Base-by-base conservation (phyloP, 2,797 vertebrate species). In the Channa striata region DNA sequence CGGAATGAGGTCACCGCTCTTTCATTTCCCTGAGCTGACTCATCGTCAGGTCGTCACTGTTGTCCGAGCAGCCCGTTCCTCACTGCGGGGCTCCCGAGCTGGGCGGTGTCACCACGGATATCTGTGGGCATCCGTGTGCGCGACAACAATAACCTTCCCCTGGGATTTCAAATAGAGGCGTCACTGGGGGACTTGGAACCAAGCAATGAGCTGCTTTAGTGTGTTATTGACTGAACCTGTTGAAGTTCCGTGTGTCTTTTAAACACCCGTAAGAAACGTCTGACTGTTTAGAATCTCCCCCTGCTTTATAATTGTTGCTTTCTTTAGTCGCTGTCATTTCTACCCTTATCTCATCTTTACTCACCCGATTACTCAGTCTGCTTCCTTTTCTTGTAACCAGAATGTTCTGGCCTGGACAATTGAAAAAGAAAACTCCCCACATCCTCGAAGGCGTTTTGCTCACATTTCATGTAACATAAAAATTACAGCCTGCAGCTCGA, bases 1-100 rank as follows among this genome's bases (percentile, higher is more conserved):
- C 72, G 76, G 74, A 91, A 88, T 84, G 85, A 89, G 89, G 89
- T 91, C 89, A 92, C 59, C 36, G 0, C 70, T 57, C 72, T 51
- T 78, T 71, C 78, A 68, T 78, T 86, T 84, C 80, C 80, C 12
- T 34, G n/a, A 68, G 74, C 80, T 89, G 89, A 91, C 74, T 91
- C 89, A 90, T 36, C 11, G 33, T 73, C 59, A 56, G 39, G 64
- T 79, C 82, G 64, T 81, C 73, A 49, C 57, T 59, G 79, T 63
- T 16, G 59, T 79, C 66, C 39, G 19, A 59, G 49, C 46, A 47
- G 76, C 56, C 59, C 43, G 0, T 69, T 64, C 25, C 59, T 53
- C 44, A 8, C 59, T 20, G 19, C 63, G 12, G 34, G 50, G 54
- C 62, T 73, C 21, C 59, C 8, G 65, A 54, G 23, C 52, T 42